Conservation (phyloP, 2,888 invertebrate genomes). For the Ptilodon capucinus region DNA sequence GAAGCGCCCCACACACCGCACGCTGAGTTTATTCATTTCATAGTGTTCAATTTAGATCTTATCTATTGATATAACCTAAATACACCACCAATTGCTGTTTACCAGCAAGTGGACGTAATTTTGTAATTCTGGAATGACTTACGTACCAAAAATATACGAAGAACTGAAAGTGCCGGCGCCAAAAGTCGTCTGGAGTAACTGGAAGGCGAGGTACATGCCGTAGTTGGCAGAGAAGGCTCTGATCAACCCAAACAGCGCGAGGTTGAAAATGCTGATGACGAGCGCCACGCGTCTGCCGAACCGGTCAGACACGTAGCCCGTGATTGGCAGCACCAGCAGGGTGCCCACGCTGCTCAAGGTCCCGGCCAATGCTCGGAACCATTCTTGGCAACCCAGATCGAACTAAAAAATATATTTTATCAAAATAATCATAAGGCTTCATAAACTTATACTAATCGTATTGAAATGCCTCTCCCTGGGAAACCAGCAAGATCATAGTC, state of each 20-base stretch:
- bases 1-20: background rate
- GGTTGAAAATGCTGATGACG: conserved; percentile 67
- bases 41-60: background rate
- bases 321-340: conserved; percentile 85
- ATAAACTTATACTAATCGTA: too few relatives aligned
- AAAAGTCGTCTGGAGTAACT: conserved; percentile 78
- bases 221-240: conserved; percentile 82
- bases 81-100: background rate
- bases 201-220: conserved; percentile 76
- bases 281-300: conserved; percentile 79
- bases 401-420: conserved; percentile 68
- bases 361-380: conserved; percentile 88
- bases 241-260: conserved; percentile 73
- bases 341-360: conserved; percentile 87
- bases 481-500: too few relatives aligned
- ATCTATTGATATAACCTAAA: background rate
- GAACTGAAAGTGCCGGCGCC: conserved; percentile 80
- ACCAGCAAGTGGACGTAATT: background rate
- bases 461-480: too few relatives aligned
- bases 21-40: background rate
- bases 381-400: conserved; percentile 84
- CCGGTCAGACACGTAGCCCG: conserved; percentile 87
- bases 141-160: conserved; percentile 66
- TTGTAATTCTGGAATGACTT: background rate
- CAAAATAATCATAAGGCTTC: too few relatives aligned